Base-by-base conservation (phyloP, 2,113 vertebrate genomes). In the Rhinoderma darwinii region DNA sequence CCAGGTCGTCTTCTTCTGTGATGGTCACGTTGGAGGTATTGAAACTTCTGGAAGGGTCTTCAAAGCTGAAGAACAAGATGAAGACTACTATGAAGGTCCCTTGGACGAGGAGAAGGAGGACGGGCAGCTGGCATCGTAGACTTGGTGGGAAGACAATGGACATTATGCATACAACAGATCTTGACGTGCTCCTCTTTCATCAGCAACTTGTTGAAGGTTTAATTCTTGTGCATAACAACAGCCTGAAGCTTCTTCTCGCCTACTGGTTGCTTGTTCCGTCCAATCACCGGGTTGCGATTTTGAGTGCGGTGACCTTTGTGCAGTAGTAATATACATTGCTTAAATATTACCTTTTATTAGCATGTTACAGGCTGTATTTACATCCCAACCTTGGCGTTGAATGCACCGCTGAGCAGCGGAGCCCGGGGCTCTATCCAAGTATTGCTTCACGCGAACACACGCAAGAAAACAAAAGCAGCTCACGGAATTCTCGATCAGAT, bases 41-140 rank as follows among this genome's bases (percentile, higher is more conserved):
- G 73, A 86, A 70, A 35, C 92, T 90, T 37, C 93, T 92, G 0
- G 90, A 74, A 0, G 94, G 84, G 44, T 95, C 90, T 25, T 95
- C 92, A 0, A 96, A 97, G 1, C 92, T 95, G 84, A 96, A 63
- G 74, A 96, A 96, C 39, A 93, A 10, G 11, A 91, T 54, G 10
- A 95, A 96, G 78, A 96, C 90, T 35, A 88, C 84, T 9, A 96
- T 89, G 39, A 96, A 79, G n/a, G 88, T 3, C 0, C 89, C 92
- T 89, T 97, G 93, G 54, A 93, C 83, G 25, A 94, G 85, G 15
- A 94, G 92, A 59, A 97, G 90, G 27, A 92, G 93, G 0, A 89
- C 56, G 7, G 96, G 95, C 39, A 96, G 88, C 44, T 86, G 92
- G 39, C 91, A 79, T 6, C 12, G 90, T 15, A 95, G 85, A 68